These are phyloP conservation scores for Rutilus rutilus DNA, from an alignment of 2,113 vertebrate species.

Conservation along the genomic window DNA sequence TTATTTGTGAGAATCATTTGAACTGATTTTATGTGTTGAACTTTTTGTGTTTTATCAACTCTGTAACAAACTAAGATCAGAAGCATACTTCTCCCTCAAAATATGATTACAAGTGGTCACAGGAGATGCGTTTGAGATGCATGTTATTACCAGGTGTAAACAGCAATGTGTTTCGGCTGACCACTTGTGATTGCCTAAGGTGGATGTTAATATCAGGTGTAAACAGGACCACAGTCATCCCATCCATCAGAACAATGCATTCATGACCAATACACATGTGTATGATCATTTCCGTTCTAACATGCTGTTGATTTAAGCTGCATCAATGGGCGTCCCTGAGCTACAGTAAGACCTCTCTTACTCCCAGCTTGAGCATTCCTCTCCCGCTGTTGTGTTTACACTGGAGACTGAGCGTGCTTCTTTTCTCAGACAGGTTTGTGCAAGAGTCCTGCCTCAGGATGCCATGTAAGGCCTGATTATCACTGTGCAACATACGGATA, in stretches of 20 bases:
- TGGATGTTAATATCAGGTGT: background rate
- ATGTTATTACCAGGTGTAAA: constrained; percentile 23
- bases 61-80: background rate
- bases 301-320: constrained; percentile 24
- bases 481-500: constrained; percentile 25
- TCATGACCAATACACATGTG: constrained; percentile 1
- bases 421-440: constrained; percentile 68
- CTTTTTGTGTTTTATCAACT: background rate
- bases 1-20: too few species aligned
- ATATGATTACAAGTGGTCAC: background rate
- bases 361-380: constrained; percentile 63
- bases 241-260: background rate
- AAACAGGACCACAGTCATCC: constrained; percentile 7
- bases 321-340: background rate
- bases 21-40: background rate
- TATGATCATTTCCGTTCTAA: background rate
- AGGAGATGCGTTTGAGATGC: background rate
- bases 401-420: constrained; percentile 67
- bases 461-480: constrained; percentile 77
- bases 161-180: background rate
- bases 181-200: background rate
- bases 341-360: constrained; percentile 1
- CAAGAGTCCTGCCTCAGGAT: constrained; percentile 68
- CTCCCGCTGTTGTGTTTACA: constrained; percentile 74
- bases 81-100: background rate